Evolutionary conservation across 2,797 vertebrate genomes (phyloP).

Genomic region (Denticeps clupeoides): DNA sequence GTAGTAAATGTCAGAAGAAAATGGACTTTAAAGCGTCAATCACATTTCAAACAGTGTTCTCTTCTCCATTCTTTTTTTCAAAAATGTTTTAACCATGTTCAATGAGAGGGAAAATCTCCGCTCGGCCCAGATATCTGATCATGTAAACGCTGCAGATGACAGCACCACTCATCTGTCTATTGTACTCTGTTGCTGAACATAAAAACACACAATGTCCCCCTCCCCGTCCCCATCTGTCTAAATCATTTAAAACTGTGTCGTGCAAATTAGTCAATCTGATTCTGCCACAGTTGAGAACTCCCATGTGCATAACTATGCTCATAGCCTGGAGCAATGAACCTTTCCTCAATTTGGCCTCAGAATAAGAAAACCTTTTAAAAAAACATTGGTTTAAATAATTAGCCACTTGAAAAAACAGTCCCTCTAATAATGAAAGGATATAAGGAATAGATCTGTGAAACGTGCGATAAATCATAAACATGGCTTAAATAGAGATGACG

Average conservation of each 20-base stretch:
- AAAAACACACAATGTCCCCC: slow-evolving; percentile 9
- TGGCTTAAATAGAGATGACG: too few species aligned
- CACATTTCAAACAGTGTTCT: too few species aligned
- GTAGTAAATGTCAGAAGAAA: too few species aligned
- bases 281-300: slow-evolving; percentile 39
- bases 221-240: slow-evolving; percentile 23
- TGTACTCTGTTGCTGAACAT: slow-evolving; percentile 21
- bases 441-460: slow-evolving; percentile 23
- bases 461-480: slow-evolving; percentile 6
- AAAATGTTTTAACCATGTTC: too few species aligned
- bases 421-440: slow-evolving; percentile 20
- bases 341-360: slow-evolving; percentile 38
- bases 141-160: too few species aligned
- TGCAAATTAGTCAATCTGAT: slow-evolving; percentile 43
- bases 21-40: too few species aligned
- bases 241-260: slow-evolving; percentile 54
- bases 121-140: too few species aligned
- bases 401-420: slow-evolving; percentile 28
- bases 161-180: slow-evolving; percentile 5
- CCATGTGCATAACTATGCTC: slow-evolving; percentile 28
- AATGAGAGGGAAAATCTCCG: too few species aligned
- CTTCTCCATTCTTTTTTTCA: too few species aligned
- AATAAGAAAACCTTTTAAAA: slow-evolving; percentile 29
- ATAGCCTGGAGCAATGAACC: slow-evolving; percentile 34
- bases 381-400: too few species aligned